phyloP scores from a whole-genome alignment of 2,113 vertebrate species.

The Marmota monax region DNA sequence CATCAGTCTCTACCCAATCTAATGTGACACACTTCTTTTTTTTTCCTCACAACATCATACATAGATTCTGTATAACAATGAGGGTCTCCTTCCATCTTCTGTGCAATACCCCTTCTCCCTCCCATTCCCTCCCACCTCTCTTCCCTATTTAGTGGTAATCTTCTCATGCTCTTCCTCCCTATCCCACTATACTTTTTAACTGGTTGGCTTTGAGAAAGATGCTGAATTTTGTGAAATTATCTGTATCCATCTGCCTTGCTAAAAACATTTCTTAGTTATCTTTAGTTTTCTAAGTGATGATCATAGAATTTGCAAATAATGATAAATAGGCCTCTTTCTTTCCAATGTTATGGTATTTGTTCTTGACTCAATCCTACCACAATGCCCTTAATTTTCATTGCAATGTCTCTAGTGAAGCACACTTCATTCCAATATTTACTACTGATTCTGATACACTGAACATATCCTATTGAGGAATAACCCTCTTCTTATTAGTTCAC shows the following conservation, averaged over 20 bases:
- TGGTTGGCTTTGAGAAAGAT: not conserved
- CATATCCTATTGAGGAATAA: not conserved
- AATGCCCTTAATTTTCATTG: not conserved
- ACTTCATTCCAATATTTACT: not conserved
- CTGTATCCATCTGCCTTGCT: not conserved
- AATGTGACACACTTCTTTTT: too few relatives aligned
- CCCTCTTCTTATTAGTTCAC: not conserved
- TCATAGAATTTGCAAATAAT: not conserved
- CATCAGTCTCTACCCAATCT: too few relatives aligned
- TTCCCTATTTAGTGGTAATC: too few relatives aligned
- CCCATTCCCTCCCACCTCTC: too few relatives aligned
- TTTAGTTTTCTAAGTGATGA: slow-evolving; percentile 5
- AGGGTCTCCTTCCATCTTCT: too few relatives aligned
- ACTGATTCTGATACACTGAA: not conserved
- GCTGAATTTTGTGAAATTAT: not conserved
- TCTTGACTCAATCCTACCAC: not conserved
- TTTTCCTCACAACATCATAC: too few relatives aligned
- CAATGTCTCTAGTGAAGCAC: not conserved
- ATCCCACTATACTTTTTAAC: not conserved
- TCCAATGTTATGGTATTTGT: not conserved
- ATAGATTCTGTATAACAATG: too few relatives aligned
- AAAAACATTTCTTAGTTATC: not conserved
- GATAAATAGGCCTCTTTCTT: not conserved
- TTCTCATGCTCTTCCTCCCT: too few relatives aligned
- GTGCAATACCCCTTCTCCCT: too few relatives aligned